These are phyloP conservation scores for Linyphia triangularis DNA, from an alignment of 2,888 invertebrate species.

Conservation along the genomic window DNA sequence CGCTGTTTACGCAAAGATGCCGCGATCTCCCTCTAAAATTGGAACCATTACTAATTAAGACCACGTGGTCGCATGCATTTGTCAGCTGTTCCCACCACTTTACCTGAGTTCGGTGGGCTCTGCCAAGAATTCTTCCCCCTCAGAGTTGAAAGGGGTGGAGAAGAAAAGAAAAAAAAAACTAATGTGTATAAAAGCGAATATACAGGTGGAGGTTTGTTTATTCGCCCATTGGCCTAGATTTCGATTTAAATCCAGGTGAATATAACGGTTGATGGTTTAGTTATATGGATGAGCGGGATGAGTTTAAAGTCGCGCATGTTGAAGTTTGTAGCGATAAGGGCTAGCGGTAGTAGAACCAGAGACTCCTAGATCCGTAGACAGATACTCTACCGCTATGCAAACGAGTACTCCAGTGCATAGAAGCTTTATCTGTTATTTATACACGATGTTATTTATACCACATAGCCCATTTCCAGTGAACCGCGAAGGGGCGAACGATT, in stretches of 20 bases:
- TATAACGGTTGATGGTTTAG: background rate
- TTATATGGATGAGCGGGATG: background rate
- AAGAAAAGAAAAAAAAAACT: slow-evolving; percentile 8
- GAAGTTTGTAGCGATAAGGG: too few relatives aligned
- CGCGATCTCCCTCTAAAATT: slow-evolving; percentile 51
- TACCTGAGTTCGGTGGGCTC: background rate
- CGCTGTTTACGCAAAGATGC: slow-evolving; percentile 29
- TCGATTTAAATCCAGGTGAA: slow-evolving; percentile 42
- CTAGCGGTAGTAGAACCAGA: too few relatives aligned
- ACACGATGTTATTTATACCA: too few relatives aligned
- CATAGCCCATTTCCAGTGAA: too few relatives aligned
- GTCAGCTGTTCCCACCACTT: background rate
- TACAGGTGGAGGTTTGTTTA: slow-evolving; percentile 53
- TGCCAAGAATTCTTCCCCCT: slow-evolving; percentile 1
- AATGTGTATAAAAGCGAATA: background rate
- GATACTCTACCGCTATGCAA: too few relatives aligned
- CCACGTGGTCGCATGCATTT: slow-evolving; percentile 24
- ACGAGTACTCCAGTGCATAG: too few relatives aligned
- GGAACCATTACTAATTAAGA: slow-evolving; percentile 69
- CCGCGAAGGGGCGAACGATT: too few relatives aligned
- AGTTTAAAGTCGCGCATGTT: background rate
- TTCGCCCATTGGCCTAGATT: slow-evolving; percentile 51
- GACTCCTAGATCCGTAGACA: too few relatives aligned
- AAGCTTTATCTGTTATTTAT: too few relatives aligned
- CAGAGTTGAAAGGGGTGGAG: background rate